Conservation (phyloP, 2,113 vertebrate species). For the Nymphicus hollandicus region DNA sequence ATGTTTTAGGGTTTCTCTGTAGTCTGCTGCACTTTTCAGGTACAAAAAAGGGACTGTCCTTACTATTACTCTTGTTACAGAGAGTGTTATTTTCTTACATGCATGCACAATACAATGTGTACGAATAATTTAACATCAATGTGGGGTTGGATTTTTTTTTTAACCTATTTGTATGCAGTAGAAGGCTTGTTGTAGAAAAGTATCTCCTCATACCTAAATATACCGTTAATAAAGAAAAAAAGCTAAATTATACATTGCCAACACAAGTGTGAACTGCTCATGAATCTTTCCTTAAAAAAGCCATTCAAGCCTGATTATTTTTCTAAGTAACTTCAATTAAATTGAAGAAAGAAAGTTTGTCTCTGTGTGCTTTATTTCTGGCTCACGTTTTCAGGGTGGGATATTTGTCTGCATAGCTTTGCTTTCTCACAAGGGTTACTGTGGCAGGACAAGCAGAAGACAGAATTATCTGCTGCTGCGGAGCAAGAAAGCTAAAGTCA, state of each 20-base stretch:
- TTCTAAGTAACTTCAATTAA: conserved; percentile 85
- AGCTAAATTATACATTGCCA: conserved; percentile 73
- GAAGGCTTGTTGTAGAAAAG: conserved; percentile 70
- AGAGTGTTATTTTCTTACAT: conserved; percentile 73
- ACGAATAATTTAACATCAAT: conserved; percentile 67
- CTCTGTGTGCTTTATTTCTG: conserved; percentile 65
- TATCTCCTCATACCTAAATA: conserved; percentile 69
- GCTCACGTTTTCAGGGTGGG: background rate
- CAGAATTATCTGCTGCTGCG: background rate
- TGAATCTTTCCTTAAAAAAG: conserved; percentile 76
- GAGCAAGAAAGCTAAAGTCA: background rate
- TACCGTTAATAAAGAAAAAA: conserved; percentile 69
- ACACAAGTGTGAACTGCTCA: conserved; percentile 71
- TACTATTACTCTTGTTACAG: conserved; percentile 74
- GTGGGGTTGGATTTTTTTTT: conserved; percentile 67
- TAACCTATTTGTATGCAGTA: conserved; percentile 73
- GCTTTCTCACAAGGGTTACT: background rate
- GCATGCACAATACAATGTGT: conserved; percentile 71
- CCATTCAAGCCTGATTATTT: conserved; percentile 83
- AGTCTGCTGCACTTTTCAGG: conserved; percentile 65
- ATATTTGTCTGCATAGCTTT: background rate
- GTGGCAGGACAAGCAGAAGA: background rate
- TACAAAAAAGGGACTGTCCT: conserved; percentile 68
- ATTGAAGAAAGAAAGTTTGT: conserved; percentile 73
- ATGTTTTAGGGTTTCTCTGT: conserved; percentile 20